A percentile compares a stretch with the other conserved stretches of the same genome.
phyloP scores from a whole-genome alignment of 53 echinoderm and acorn worm genomes.

The Glandiceps talaboti region DNA sequence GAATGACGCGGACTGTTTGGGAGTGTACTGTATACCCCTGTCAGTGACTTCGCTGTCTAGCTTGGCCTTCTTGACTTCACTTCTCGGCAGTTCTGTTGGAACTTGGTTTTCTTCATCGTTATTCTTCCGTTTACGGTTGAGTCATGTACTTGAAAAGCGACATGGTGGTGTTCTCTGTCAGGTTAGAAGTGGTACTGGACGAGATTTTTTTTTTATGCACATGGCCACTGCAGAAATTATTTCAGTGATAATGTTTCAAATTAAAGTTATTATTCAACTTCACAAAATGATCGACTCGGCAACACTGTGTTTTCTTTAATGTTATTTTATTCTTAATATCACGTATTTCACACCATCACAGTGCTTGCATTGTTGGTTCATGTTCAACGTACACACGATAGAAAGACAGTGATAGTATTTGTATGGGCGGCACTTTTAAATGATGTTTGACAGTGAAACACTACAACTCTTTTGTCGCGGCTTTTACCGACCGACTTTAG shows the following conservation, averaged over 20 bases:
- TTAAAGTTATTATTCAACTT: neutral
- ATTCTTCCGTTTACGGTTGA: neutral
- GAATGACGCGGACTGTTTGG: conserved; percentile 21
- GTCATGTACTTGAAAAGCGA: neutral
- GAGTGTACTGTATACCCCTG: neutral
- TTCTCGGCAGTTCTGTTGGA: neutral
- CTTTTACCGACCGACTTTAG: no score
- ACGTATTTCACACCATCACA: neutral
- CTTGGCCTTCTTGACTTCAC: neutral
- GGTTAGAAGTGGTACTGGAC: neutral
- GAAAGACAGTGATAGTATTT: no score
- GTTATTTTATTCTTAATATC: neutral
- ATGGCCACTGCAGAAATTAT: no score
- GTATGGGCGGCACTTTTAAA: no score
- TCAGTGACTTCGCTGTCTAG: no score
- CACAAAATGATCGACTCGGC: neutral
- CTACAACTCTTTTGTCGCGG: no score
- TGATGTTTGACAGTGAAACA: no score
- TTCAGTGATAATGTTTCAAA: neutral
- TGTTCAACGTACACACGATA: no score
- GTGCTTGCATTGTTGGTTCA: no score
- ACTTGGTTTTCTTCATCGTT: neutral
- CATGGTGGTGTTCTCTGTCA: neutral
- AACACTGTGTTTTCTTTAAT: neutral
- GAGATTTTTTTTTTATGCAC: no score